Evolutionary conservation across 2,888 invertebrate species (phyloP).

Genomic region (Agrochola macilenta): DNA sequence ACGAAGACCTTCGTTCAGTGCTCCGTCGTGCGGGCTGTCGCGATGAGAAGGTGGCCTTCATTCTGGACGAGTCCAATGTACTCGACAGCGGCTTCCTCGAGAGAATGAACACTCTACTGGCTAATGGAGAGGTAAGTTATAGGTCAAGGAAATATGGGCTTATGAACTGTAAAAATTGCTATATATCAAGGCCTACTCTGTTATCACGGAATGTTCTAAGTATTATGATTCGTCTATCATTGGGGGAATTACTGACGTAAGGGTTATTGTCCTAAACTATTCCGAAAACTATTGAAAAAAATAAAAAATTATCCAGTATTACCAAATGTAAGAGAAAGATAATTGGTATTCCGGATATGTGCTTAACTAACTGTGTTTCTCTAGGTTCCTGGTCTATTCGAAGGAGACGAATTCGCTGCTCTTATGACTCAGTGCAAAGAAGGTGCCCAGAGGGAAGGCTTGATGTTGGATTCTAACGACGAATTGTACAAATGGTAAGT

Average conservation of each 20-base stretch:
- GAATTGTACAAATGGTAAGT: conserved; percentile 98
- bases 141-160: background rate
- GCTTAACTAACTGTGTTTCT: background rate
- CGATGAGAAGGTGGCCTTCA: conserved; percentile 99
- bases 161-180: background rate
- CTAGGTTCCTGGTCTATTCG: conserved; percentile 97
- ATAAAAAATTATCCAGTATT: background rate
- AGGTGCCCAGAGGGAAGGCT: conserved; percentile 98
- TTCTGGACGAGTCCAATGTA: conserved; percentile 99
- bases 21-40: conserved; percentile 96
- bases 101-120: conserved; percentile 99
- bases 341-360: background rate
- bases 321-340: background rate
- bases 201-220: background rate
- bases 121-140: conserved; percentile 96
- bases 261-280: no score
- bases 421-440: conserved; percentile 99
- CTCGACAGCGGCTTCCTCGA: conserved; percentile 99
- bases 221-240: background rate
- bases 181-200: background rate
- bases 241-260: background rate
- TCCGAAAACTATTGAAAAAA: no score
- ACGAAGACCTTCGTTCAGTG: conserved; percentile 98
- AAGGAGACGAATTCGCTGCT: conserved; percentile 99
- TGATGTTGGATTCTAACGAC: conserved; percentile 99